These are phyloP conservation scores for Clamator glandarius DNA, from an alignment of 2,797 vertebrate species.

Conservation along the genomic window DNA sequence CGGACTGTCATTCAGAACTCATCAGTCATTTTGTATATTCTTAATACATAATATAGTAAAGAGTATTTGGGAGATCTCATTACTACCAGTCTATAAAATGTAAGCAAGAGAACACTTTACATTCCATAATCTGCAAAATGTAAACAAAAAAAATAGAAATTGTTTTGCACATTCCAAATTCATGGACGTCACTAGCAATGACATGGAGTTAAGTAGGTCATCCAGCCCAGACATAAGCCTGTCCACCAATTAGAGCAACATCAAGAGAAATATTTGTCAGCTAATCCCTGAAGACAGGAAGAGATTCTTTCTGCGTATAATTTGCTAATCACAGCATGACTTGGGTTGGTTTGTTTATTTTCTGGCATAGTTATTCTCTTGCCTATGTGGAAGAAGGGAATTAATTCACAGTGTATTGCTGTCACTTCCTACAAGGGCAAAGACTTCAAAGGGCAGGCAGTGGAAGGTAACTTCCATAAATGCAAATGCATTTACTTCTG, in stretches of 20 bases:
- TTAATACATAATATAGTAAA: neutral
- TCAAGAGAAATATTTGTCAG: neutral
- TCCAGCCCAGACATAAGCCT: neutral
- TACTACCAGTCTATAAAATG: neutral
- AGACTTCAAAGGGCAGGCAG: neutral
- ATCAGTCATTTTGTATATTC: fast-evolving
- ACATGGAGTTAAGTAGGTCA: neutral
- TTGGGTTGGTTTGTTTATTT: neutral
- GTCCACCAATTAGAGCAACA: neutral
- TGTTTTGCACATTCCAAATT: neutral
- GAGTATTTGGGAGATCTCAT: neutral
- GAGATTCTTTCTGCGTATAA: neutral
- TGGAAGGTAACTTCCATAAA: neutral
- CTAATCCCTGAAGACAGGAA: conserved; percentile 6
- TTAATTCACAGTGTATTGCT: neutral
- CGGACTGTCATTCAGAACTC: neutral
- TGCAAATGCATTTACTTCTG: neutral
- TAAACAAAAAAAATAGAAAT: neutral
- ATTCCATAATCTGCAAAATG: neutral
- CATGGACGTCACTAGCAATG: neutral
- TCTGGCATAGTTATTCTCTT: neutral
- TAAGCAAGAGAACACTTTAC: neutral
- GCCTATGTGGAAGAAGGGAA: neutral
- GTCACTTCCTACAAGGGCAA: neutral
- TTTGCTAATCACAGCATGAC: neutral